phyloP scores from a whole-genome alignment of 92 coral and sea anemone genomes.

The Bergia puertoricense region DNA sequence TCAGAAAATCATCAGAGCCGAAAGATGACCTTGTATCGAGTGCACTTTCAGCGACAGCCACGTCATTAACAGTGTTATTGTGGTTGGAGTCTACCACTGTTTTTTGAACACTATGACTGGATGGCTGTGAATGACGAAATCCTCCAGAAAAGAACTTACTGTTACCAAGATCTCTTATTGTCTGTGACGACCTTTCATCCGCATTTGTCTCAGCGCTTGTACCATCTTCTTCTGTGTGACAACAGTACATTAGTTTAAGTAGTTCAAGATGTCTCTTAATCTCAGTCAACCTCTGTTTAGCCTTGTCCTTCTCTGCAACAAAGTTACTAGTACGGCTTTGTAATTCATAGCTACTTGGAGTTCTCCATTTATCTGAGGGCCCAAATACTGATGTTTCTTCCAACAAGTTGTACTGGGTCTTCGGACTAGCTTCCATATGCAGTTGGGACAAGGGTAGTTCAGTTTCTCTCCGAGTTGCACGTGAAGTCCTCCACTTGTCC shows the following conservation, averaged over 20 bases:
- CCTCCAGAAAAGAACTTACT: background rate
- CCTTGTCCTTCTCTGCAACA: background rate
- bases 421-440: background rate
- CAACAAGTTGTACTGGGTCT: background rate
- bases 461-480: background rate
- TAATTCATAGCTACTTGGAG: conserved; percentile 31
- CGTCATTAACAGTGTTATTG: background rate
- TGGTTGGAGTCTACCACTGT: background rate
- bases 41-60: background rate
- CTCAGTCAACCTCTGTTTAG: conserved; percentile 18
- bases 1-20: background rate
- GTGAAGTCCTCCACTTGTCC: background rate
- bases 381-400: conserved; percentile 35
- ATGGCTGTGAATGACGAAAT: background rate
- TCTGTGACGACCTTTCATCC: background rate
- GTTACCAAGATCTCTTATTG: background rate
- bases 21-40: background rate
- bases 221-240: conserved; percentile 2
- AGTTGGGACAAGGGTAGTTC: background rate
- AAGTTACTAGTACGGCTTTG: background rate
- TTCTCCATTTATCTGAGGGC: conserved; percentile 24
- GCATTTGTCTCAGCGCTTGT: background rate
- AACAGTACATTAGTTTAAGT: conserved; percentile 4
- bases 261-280: conserved; percentile 23
- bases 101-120: background rate